Base-by-base conservation (phyloP, 2,888 invertebrate species). In the Trichacis sp. region DNA sequence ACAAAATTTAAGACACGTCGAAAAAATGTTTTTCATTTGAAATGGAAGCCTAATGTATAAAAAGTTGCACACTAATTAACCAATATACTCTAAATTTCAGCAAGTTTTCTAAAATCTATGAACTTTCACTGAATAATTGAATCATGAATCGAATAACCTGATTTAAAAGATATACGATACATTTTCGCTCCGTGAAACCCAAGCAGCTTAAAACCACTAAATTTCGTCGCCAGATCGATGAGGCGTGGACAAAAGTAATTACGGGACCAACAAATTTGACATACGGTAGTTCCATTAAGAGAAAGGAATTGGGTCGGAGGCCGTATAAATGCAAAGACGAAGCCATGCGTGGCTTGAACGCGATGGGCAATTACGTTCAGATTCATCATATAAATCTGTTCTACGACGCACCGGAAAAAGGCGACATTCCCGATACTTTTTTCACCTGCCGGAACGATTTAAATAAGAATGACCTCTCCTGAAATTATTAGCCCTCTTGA, bases 321-420 rank as follows among this genome's bases (percentile, higher is more conserved):
- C 62, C 66, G 5, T 66, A 66, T 43, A 62, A 66, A 50, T 58
- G 58, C 17, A 45, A 50, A 62, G 61, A 38, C 43, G 66, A 66
- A 66, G 66, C 66, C 66, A 62, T 51, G 61, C 55, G 65, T 61
- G 51, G 49, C 48, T 45, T 53, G n/a, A 17, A 12, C 8, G 17
- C 46, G 45, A 24, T 57, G 57, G 49, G 65, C 50, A 57, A 65
- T 65, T 54, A 50, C 56, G 65, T 65, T 50, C 61, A 19, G 54
- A 62, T 51, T 58, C 55, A 47, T 49, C 8, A 43, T 24, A 55
- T 55, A 54, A 55, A 54, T 53, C 53, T 54, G 36, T 43, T 38
- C 52, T 47, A 9, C 8, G 33, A 33, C 33, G n/a, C n/a, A n/a
- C 33, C 33, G 33, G 33, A 33, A 33, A 8, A 33, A 33, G 33